phyloP scores from a whole-genome alignment of 2,113 vertebrate genomes.

The Callopanchax toddi region DNA sequence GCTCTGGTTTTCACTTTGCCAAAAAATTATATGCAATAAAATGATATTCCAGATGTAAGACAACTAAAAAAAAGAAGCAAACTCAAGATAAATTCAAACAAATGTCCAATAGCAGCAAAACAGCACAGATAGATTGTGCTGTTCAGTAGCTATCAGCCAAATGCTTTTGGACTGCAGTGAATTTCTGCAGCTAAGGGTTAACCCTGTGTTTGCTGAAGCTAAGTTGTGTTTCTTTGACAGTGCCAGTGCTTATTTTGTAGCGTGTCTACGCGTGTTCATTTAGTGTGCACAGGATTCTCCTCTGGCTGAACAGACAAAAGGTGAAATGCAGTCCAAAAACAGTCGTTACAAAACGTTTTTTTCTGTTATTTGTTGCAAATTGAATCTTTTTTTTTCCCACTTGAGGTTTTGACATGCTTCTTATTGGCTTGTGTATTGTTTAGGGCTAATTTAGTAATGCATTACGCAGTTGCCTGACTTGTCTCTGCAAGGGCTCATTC shows the following conservation, averaged over 20 bases:
- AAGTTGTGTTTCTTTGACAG: slow-evolving; percentile 66
- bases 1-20: slow-evolving; percentile 88
- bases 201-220: slow-evolving; percentile 76
- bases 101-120: slow-evolving; percentile 70
- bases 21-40: slow-evolving; percentile 91
- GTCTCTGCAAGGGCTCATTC: slow-evolving; percentile 82
- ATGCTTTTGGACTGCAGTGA: slow-evolving; percentile 85
- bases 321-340: slow-evolving; percentile 63
- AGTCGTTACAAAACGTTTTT: slow-evolving; percentile 63
- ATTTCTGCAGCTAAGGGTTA: slow-evolving; percentile 86
- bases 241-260: slow-evolving; percentile 69
- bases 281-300: slow-evolving; percentile 59
- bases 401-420: slow-evolving; percentile 72
- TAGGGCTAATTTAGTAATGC: slow-evolving; percentile 83
- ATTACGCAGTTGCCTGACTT: slow-evolving; percentile 82
- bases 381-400: slow-evolving; percentile 51
- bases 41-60: slow-evolving; percentile 66
- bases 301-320: slow-evolving; percentile 57
- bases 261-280: slow-evolving; percentile 67
- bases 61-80: slow-evolving; percentile 54
- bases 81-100: slow-evolving; percentile 59
- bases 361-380: slow-evolving; percentile 74
- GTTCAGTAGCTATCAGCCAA: slow-evolving; percentile 83
- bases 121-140: slow-evolving; percentile 76
- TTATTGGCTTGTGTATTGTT: slow-evolving; percentile 81